Evolutionary conservation across 2,797 vertebrate genomes (phyloP), one percentile per base, ranked within the genome.

Genomic region (Pseudochirops corinnae): DNA sequence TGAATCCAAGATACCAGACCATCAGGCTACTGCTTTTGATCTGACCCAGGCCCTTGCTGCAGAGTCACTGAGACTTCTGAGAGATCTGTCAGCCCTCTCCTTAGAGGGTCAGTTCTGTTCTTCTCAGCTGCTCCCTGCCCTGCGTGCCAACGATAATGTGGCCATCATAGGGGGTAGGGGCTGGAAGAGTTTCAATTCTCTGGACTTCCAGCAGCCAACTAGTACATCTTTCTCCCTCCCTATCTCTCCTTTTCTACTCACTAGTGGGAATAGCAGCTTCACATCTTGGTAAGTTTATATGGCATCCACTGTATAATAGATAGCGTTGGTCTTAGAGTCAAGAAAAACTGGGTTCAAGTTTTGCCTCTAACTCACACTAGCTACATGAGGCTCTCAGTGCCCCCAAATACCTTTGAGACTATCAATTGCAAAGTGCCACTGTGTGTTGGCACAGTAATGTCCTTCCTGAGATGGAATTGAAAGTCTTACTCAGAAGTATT

Each of bases 1-100:
- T 96, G 53, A 53, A 39, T 92, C 90, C 58, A 91, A 92, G 95
- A 94, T 96, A 55, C 62, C 96, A 93, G 95, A 92, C 67, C 7
- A 46, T 82, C 82, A 57, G 91, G 90, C 53, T 93, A 0, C 62
- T 57, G n/a, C 87, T 29, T 93, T 29, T 46, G 67, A 82, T 62
- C 12, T 29, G 24, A 13, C 11, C 60, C 24, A 29, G 50, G 92
- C 90, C 74, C 5, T 31, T 91, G 50, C 31, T 55, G 11, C 28
- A 91, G 87, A 52, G 52, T 33, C 74, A 90, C 29, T 90, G 91
- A 53, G 11, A 0, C 62, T 92, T 92, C 92, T 96, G 29, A 50
- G 39, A 93, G 91, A 52, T 67, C 55, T 91, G 67, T 39, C 33
- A 39, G n/a, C 67, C n/a, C 13, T 33, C 67, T 74, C 33, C 3